phyloP scores from a whole-genome alignment of 2,888 invertebrate species.

The Idaea biselata region DNA sequence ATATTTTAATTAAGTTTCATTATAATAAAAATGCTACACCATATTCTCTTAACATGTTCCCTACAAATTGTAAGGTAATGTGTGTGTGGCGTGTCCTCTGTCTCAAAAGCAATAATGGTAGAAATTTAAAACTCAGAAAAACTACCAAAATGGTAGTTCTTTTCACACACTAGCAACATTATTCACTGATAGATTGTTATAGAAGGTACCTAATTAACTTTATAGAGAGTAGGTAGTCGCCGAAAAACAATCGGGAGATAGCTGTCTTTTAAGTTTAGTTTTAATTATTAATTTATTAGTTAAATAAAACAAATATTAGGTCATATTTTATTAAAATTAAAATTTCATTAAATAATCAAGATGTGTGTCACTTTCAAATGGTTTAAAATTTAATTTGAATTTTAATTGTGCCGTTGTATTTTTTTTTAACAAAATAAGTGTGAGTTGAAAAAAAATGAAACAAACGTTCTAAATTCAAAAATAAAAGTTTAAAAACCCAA shows the following conservation, averaged over 20 bases:
- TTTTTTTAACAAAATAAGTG: background rate
- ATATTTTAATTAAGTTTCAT: too few species aligned
- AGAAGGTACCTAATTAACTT: background rate
- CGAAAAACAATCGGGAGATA: constrained; percentile 4
- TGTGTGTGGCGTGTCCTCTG: background rate
- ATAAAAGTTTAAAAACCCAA: constrained; percentile 7
- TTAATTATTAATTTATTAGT: background rate
- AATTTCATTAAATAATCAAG: background rate
- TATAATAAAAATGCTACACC: too few species aligned
- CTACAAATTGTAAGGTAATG: too few species aligned
- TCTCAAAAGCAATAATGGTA: background rate
- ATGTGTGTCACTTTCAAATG: background rate
- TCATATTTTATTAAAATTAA: background rate
- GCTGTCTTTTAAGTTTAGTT: constrained; percentile 16
- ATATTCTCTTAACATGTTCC: too few species aligned
- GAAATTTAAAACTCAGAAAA: background rate
- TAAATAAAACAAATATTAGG: background rate
- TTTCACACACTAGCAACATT: background rate
- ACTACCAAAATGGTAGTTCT: background rate
- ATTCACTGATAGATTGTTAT: background rate
- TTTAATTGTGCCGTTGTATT: background rate
- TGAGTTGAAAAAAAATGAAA: constrained; percentile 10
- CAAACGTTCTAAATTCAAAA: constrained; percentile 3
- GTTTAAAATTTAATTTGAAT: background rate
- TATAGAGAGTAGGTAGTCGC: background rate